A percentile compares a stretch with the other conserved stretches of the same genome.
Evolutionary conservation across 2,797 vertebrate genomes (phyloP).

Genomic region (Neoniphon sammara): DNA sequence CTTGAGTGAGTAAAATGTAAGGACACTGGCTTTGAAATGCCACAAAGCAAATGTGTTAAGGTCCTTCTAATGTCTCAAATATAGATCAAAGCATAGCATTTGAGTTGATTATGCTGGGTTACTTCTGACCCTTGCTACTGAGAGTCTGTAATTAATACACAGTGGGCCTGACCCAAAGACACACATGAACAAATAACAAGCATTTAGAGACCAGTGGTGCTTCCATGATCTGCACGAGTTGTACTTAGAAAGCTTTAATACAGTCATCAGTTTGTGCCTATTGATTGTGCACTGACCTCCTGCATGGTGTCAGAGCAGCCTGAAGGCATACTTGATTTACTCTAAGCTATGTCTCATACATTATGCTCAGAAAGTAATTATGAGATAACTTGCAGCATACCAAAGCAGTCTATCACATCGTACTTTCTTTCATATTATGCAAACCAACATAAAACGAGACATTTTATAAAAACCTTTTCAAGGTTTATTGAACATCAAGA

Average conservation of each 20-base stretch:
- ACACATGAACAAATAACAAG: background rate
- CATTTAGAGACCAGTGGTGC: background rate
- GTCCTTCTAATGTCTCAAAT: background rate
- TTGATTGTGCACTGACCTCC: background rate
- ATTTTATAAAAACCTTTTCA: background rate
- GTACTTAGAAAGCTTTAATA: background rate
- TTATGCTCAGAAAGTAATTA: too few relatives aligned
- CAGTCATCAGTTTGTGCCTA: background rate
- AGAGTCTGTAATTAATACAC: constrained; percentile 13
- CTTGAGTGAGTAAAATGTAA: background rate
- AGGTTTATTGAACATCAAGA: constrained; percentile 42
- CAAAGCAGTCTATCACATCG: background rate
- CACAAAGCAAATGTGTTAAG: background rate
- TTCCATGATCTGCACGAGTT: background rate
- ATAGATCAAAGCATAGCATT: background rate
- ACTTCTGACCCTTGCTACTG: background rate
- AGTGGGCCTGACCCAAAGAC: constrained; percentile 2
- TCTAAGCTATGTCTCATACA: background rate
- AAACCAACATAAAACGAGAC: background rate
- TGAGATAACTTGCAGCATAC: background rate
- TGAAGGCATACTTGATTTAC: background rate
- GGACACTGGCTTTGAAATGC: background rate
- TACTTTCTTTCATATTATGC: background rate
- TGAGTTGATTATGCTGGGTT: background rate
- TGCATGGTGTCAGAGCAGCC: background rate